Percentiles rank a stretch among this genome's conserved stretches.
These are phyloP conservation scores for Caenorhabditis auriculariae DNA, from an alignment of 2,888 invertebrate genomes.

Conservation along the genomic window DNA sequence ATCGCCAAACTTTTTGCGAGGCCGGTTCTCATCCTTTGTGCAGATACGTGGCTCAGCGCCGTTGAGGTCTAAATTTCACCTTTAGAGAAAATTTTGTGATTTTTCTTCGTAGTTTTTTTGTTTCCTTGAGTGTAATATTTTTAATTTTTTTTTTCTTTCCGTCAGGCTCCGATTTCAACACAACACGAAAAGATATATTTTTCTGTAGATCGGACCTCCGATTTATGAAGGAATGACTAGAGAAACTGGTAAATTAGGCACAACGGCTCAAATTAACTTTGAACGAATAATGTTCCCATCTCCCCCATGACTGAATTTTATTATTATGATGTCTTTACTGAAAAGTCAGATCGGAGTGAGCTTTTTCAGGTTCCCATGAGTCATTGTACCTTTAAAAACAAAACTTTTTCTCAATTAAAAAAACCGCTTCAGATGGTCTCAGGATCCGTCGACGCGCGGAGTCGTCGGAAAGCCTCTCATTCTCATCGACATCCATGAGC, in stretches of 20 bases:
- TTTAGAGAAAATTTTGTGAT: background rate
- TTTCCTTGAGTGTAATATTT: background rate
- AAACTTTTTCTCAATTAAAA: too few species aligned
- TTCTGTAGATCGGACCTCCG: too few species aligned
- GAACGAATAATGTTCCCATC: too few species aligned
- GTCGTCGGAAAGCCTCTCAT: slow-evolving; percentile 93
- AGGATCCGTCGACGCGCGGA: slow-evolving; percentile 81
- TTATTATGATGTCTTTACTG: background rate
- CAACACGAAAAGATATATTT: too few species aligned
- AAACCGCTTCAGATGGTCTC: slow-evolving; percentile 78
- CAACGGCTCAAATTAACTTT: too few species aligned
- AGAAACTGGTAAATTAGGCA: too few species aligned
- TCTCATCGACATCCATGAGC: slow-evolving; percentile 67
- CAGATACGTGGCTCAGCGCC: slow-evolving; percentile 95
- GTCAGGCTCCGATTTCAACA: too few species aligned
- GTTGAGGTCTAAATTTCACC: slow-evolving; percentile 15
- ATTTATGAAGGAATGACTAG: too few species aligned
- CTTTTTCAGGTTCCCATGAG: background rate
- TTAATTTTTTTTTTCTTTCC: background rate
- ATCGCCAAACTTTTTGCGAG: slow-evolving; percentile 62
- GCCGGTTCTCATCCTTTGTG: slow-evolving; percentile 78
- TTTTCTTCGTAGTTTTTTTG: background rate
- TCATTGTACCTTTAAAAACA: background rate
- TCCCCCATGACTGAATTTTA: too few species aligned
- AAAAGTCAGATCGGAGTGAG: background rate